Evolutionary conservation across 2,888 invertebrate species (phyloP).

Genomic region (Poecilus cupreus): DNA sequence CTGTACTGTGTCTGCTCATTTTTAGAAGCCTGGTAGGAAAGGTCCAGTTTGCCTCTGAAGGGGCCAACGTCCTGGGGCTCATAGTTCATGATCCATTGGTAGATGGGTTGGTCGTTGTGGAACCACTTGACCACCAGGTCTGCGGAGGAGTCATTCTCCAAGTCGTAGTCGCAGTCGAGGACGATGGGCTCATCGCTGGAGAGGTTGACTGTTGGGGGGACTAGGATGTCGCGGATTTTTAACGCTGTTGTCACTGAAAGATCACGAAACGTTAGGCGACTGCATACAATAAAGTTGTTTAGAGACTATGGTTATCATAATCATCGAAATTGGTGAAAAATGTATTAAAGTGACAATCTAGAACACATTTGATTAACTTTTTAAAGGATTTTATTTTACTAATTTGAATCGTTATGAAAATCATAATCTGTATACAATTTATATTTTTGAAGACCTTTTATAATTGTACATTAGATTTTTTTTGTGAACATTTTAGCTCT

Average conservation of each 20-base stretch:
- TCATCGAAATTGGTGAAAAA: too few species aligned
- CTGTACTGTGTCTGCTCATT: slow-evolving; percentile 72
- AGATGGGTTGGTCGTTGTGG: slow-evolving; percentile 72
- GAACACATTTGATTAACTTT: too few species aligned
- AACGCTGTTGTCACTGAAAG: slow-evolving; percentile 65
- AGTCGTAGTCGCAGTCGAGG: slow-evolving; percentile 74
- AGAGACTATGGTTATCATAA: too few species aligned
- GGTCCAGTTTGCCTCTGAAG: slow-evolving; percentile 71
- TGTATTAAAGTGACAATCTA: too few species aligned
- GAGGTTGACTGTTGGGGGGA: slow-evolving; percentile 65
- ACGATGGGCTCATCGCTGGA: slow-evolving; percentile 69
- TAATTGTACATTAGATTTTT: too few species aligned
- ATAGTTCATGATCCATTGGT: slow-evolving; percentile 73
- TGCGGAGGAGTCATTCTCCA: slow-evolving; percentile 68
- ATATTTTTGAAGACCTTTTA: too few species aligned
- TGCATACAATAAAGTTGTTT: too few species aligned
- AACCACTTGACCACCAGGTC: slow-evolving; percentile 74
- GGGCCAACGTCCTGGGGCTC: slow-evolving; percentile 69
- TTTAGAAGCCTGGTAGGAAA: slow-evolving; percentile 70
- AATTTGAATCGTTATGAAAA: too few species aligned
- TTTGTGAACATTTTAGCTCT: too few species aligned
- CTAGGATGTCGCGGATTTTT: slow-evolving; percentile 66
- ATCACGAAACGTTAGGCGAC: not conserved
- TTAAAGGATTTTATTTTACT: too few species aligned
- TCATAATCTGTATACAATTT: too few species aligned